A percentile compares a stretch with the other conserved stretches of the same genome.
Evolutionary conservation across 2,113 vertebrate species (phyloP).

Genomic region (Raja brachyura): DNA sequence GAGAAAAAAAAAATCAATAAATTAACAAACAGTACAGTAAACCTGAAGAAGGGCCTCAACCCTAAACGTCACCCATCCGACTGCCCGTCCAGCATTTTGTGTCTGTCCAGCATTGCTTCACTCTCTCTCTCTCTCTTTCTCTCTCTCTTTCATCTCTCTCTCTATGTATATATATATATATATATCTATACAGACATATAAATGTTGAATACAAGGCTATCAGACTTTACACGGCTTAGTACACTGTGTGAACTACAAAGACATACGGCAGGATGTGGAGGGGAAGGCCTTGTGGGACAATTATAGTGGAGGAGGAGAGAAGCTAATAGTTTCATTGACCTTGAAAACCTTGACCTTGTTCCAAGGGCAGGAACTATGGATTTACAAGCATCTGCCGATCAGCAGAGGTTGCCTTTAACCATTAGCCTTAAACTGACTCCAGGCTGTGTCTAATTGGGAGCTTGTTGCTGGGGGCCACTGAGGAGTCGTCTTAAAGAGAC

Average conservation of each 20-base stretch:
- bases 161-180: no score
- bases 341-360: neutral
- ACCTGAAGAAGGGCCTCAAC: no score
- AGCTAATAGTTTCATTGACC: neutral
- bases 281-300: neutral
- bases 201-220: neutral
- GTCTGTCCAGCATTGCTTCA: no score
- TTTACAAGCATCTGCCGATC: constrained; percentile 29
- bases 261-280: neutral
- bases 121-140: no score
- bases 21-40: no score
- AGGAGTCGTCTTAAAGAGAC: neutral
- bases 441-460: neutral
- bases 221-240: neutral
- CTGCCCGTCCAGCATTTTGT: no score
- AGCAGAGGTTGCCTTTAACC: neutral
- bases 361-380: neutral
- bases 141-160: no score
- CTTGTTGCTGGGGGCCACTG: neutral
- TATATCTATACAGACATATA: no score
- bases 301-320: neutral
- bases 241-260: neutral
- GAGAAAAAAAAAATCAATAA: no score
- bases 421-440: constrained; percentile 18
- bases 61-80: no score